A percentile compares a stretch with the other conserved stretches of the same genome.
Evolutionary conservation across 2,113 vertebrate species (phyloP).

Genomic region (Talpa occidentalis): DNA sequence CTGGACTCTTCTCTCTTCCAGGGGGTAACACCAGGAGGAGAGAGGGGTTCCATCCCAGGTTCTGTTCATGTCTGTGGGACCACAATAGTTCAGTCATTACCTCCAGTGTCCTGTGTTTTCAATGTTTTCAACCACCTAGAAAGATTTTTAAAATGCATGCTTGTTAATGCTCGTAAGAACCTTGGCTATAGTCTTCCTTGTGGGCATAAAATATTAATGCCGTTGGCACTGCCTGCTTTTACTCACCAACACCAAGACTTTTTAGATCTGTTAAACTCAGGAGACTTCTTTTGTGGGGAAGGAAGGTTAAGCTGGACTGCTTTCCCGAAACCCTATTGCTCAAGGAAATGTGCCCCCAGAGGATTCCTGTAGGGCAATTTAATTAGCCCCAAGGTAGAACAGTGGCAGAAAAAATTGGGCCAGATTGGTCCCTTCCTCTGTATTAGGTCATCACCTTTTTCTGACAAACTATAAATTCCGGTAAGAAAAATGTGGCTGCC

Average conservation of each 20-base stretch:
- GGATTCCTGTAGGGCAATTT: neutral
- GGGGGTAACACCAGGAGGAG: neutral
- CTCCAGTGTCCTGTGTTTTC: neutral
- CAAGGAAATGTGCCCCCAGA: neutral
- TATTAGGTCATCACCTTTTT: neutral
- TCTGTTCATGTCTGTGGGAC: neutral
- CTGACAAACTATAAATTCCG: neutral
- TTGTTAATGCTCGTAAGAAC: conserved; percentile 35
- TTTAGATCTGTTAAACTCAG: conserved; percentile 21
- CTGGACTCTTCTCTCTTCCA: neutral
- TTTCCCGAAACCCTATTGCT: neutral
- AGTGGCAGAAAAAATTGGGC: neutral
- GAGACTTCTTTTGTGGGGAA: neutral
- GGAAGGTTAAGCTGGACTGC: conserved; percentile 42
- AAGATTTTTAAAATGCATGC: neutral
- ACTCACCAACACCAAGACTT: conserved; percentile 16
- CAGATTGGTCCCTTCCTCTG: neutral
- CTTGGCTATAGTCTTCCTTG: neutral
- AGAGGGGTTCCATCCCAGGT: neutral
- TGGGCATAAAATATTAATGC: conserved; percentile 35
- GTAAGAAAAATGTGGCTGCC: neutral
- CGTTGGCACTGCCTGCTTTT: conserved; percentile 8
- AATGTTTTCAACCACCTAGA: neutral
- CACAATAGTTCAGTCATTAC: neutral
- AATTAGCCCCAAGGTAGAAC: neutral